These are phyloP conservation scores for Mergus octosetaceus DNA, from an alignment of 2,797 vertebrate species.

Conservation along the genomic window DNA sequence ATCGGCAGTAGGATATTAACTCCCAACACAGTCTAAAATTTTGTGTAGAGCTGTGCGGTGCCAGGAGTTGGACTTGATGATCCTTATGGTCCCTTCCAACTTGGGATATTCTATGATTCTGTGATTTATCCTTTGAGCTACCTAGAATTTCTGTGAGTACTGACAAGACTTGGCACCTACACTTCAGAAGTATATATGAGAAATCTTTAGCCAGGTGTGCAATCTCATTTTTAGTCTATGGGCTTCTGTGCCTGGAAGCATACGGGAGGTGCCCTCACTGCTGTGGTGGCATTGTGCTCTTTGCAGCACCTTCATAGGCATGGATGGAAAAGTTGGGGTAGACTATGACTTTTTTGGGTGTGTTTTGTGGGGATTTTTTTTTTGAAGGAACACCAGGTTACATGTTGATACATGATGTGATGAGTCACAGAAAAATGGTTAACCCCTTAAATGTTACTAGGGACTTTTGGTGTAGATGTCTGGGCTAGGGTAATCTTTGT, in stretches of 20 bases:
- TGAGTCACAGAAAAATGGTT: neutral
- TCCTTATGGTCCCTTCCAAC: too few relatives aligned
- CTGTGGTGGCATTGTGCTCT: neutral
- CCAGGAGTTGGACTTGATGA: too few relatives aligned
- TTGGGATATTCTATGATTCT: too few relatives aligned
- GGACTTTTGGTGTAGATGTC: neutral
- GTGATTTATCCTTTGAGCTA: neutral
- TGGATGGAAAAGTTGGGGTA: neutral
- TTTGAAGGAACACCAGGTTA: neutral
- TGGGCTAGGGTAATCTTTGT: too few relatives aligned
- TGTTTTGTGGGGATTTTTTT: neutral
- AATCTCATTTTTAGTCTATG: neutral
- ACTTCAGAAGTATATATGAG: too few relatives aligned
- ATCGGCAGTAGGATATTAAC: neutral
- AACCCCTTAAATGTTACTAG: neutral
- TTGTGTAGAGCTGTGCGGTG: too few relatives aligned
- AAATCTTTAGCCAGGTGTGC: neutral
- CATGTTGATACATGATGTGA: neutral
- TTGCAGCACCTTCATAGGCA: neutral
- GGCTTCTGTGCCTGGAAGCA: neutral
- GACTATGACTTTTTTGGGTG: too few relatives aligned
- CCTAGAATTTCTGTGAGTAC: neutral
- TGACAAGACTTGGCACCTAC: neutral
- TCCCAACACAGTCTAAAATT: neutral
- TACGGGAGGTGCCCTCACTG: neutral